These are phyloP conservation scores for Grammomys dolichurus DNA, from an alignment of 2,113 vertebrate genomes.

Conservation along the genomic window DNA sequence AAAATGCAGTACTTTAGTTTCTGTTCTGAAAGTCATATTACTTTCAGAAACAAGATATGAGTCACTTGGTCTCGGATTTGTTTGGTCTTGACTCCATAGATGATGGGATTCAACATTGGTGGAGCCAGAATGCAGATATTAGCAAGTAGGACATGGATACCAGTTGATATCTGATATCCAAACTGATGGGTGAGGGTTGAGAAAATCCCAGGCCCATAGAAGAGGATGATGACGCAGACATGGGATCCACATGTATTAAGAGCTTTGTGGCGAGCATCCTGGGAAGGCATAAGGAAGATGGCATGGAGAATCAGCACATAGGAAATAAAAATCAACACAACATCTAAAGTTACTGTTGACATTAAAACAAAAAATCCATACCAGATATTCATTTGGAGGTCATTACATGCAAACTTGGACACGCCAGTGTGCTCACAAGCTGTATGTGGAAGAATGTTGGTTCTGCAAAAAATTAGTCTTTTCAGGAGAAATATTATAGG, in stretches of 20 bases:
- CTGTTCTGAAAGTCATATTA: neutral
- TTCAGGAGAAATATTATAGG: conserved; percentile 60
- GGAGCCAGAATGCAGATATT: conserved; percentile 48
- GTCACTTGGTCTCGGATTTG: conserved; percentile 5
- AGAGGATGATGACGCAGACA: conserved; percentile 66
- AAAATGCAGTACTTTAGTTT: neutral
- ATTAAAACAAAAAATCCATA: conserved; percentile 65
- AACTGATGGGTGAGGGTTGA: conserved; percentile 45
- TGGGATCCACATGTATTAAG: conserved; percentile 66
- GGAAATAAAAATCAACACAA: conserved; percentile 48
- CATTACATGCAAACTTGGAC: conserved; percentile 44
- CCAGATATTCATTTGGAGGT: conserved; percentile 42
- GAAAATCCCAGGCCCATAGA: conserved; percentile 72
- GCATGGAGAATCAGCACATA: conserved; percentile 56
- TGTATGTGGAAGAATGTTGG: conserved; percentile 5
- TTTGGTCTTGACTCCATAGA: conserved; percentile 66
- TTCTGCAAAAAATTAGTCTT: conserved; percentile 69
- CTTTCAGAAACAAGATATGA: neutral
- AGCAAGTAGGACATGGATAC: conserved; percentile 29
- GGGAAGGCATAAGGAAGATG: conserved; percentile 54
- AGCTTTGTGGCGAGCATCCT: conserved; percentile 53
- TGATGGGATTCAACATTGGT: conserved; percentile 71
- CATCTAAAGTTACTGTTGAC: conserved; percentile 46
- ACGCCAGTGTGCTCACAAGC: conserved; percentile 62
- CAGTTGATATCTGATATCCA: neutral